phyloP scores from a whole-genome alignment of 2,888 invertebrate genomes.

The Protonemura montana region DNA sequence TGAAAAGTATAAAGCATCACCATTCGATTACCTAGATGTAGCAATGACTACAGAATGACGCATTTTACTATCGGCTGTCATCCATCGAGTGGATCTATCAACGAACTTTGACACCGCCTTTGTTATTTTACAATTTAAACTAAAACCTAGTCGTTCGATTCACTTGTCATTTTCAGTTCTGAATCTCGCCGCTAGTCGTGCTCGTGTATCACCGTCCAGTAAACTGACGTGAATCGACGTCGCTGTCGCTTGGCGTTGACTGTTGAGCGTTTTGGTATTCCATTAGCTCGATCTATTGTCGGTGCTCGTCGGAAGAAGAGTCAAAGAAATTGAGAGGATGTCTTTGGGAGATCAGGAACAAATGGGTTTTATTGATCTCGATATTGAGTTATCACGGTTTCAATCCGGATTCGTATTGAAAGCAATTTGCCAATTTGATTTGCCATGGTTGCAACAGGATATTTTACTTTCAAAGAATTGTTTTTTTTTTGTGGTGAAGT shows the following conservation, averaged over 20 bases:
- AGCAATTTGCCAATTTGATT: too few species aligned
- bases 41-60: too few species aligned
- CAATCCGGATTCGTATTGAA: too few species aligned
- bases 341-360: neutral
- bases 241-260: neutral
- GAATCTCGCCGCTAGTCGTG: neutral
- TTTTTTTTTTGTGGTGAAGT: too few species aligned
- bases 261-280: neutral
- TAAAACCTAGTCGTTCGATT: neutral
- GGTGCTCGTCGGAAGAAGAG: neutral
- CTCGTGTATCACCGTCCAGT: neutral
- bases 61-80: too few species aligned
- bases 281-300: neutral
- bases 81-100: too few species aligned
- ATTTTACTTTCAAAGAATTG: too few species aligned
- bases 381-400: too few species aligned
- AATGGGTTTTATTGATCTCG: too few species aligned
- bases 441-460: too few species aligned
- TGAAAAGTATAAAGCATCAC: too few species aligned
- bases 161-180: neutral
- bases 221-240: neutral
- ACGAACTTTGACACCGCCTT: neutral
- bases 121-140: neutral
- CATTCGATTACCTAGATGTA: too few species aligned
- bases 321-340: neutral